Percentiles rank a stretch among this genome's conserved stretches.
Evolutionary conservation across 2,797 vertebrate genomes (phyloP).

Genomic region (Macropodus opercularis): DNA sequence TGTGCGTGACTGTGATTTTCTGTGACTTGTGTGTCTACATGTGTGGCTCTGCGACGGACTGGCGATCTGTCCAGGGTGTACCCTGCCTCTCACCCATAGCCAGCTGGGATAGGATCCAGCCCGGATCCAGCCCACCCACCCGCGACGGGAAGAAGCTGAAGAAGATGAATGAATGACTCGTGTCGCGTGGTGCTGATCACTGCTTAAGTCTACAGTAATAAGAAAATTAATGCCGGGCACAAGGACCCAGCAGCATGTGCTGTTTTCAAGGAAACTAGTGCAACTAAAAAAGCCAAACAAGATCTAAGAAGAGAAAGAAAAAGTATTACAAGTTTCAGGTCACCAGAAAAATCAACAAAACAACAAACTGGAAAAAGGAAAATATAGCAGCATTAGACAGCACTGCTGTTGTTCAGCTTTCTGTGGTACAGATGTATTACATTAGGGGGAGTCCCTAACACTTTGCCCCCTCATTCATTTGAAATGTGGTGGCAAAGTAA

Average conservation of each 20-base stretch:
- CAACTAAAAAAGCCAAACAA: background rate
- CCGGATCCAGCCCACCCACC: too few species aligned
- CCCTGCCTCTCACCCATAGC: too few species aligned
- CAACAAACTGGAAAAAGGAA: background rate
- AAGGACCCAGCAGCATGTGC: slow-evolving; percentile 6
- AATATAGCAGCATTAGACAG: background rate
- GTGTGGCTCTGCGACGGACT: too few species aligned
- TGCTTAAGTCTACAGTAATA: background rate
- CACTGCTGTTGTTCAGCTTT: slow-evolving; percentile 42
- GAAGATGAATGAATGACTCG: too few species aligned
- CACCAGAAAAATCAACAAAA: background rate
- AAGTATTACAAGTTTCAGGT: background rate
- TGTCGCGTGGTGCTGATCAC: background rate
- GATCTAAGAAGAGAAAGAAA: background rate
- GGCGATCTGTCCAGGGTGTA: too few species aligned
- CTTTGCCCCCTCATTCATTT: too few species aligned
- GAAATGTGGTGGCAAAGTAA: too few species aligned
- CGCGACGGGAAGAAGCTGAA: too few species aligned
- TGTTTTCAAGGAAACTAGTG: background rate
- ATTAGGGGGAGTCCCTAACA: too few species aligned
- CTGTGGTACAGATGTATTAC: slow-evolving; percentile 53
- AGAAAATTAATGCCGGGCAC: background rate
- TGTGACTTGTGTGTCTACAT: too few species aligned
- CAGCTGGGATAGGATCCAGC: too few species aligned
- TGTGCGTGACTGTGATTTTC: too few species aligned